These are phyloP conservation scores for Blera fallax DNA, from an alignment of 2,888 invertebrate genomes.

Conservation along the genomic window DNA sequence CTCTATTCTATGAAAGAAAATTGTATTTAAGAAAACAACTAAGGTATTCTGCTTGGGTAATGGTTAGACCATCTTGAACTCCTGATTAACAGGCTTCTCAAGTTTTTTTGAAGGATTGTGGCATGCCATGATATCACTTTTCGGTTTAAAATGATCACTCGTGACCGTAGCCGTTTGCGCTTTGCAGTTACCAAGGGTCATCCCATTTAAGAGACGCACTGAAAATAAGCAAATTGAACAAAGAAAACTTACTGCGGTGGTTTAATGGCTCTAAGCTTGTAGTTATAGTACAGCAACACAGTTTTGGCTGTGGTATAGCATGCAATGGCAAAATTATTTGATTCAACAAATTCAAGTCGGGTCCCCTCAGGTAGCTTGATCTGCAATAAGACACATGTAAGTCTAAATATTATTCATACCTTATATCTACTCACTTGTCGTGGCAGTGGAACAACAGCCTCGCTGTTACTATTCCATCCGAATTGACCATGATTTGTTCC, in stretches of 20 bases:
- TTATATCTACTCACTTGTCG: slow-evolving; percentile 74
- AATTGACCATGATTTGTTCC: slow-evolving; percentile 92
- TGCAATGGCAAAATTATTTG: slow-evolving; percentile 79
- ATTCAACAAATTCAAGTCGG: slow-evolving; percentile 79
- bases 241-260: slow-evolving; percentile 77
- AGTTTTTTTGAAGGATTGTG: no score
- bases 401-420: neutral
- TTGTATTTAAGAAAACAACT: neutral
- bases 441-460: slow-evolving; percentile 75
- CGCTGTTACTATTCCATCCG: slow-evolving; percentile 81
- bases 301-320: slow-evolving; percentile 76
- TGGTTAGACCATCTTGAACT: no score
- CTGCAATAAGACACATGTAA: slow-evolving; percentile 68
- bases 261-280: slow-evolving; percentile 77
- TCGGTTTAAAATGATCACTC: no score
- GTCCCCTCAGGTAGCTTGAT: slow-evolving; percentile 76
- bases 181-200: neutral
- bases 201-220: no score
- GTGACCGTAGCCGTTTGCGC: no score
- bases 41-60: no score
- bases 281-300: slow-evolving; percentile 78
- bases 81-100: no score
- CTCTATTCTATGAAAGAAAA: slow-evolving; percentile 76
- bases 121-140: no score
- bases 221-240: no score